Base-by-base conservation (phyloP, 2,113 vertebrate species). In the Diadophis punctatus region DNA sequence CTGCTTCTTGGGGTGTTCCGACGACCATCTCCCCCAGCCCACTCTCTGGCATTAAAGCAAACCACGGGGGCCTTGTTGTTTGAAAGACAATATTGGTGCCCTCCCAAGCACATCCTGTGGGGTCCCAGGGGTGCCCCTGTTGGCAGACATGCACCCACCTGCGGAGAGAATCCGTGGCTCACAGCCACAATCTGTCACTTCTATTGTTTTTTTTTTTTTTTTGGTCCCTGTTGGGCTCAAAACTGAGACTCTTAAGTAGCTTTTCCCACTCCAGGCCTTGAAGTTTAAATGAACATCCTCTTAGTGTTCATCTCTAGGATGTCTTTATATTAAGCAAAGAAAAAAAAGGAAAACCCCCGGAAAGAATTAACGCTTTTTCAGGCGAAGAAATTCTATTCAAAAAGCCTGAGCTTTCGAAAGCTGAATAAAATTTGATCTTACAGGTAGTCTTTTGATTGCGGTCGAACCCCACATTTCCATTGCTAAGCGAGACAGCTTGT, bases 1-100 rank as follows among this genome's bases (percentile, higher is more conserved):
- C 30, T 14, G 49, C 3, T 20, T 22, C 25, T 46, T 16, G 18
- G 20, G 25, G 12, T 2, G 5, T 51, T 20, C 88, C 30, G 1
- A 20, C 9, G 4, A 34, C 49, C 51, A 20, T 80, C 68, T 48
- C 46, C 30, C 8, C 27, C 53, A 18, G 14, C 39, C 80, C 56
- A 2, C 25, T 39, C 49, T 55, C 58, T 23, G 3, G 12, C 1
- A 16, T 11, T 3, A 11, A 91, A n/a, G 53, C 6, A 27, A 30
- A 14, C 10, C 14, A 25, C 25, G 0, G 8, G 20, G 1, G 2
- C 7, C 34, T 7, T 0, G n/a, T 39, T 9, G 3, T 49, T 80
- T 39, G 87, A 89, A 49, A 48, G 49, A 1, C 1, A n/a, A 30
- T 3, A 1, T 49, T 23, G 4, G 9, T 49, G 63, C 11, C 9